Evolutionary conservation across 2,888 invertebrate species (phyloP), one percentile per base, ranked within the genome.

Genomic region (Argyresthia albistria): DNA sequence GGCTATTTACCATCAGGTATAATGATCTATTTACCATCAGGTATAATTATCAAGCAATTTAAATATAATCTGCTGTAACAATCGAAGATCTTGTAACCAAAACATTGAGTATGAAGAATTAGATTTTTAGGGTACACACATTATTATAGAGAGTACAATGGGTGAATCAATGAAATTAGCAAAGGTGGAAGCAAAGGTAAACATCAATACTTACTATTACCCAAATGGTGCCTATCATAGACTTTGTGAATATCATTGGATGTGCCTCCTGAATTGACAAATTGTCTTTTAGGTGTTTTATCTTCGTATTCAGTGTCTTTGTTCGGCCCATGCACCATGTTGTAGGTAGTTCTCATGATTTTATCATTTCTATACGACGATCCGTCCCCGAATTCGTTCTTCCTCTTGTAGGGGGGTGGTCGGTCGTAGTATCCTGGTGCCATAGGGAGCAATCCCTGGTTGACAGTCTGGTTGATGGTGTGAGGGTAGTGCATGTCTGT

Each of bases 401-500:
- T 87, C 53, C 86, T 66, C 57, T 87, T 87, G 59, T 78, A 83
- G 1, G 75, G 82, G 6, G 76, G 81, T 6, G 67, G 57, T 15
- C 84, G 69, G 15, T 87, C 84, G 59, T 81, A 87, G 57, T 83
- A 80, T 58, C 72, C 76, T 3, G 80, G 67, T 4, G 79, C 63
- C 63, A 79, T 70, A 0, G 82, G 78, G 58, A 80, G 65, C 1
- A 69, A 61, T 56, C 70, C 73, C 49, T 78, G 82, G 54, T 72
- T 76, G 55, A 68, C 72, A 1, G 76, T 63, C 1, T 70, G 58
- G 46, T 62, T 67, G 65, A 80, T 70, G 54, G 64, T 70, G 55
- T 76, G 82, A 52, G 63, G 75, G 66, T 80, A 86, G 55, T 78
- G 82, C 56, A 81, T 69, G 43, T 84, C 84, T 1, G 79, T 76